Base-by-base conservation (phyloP, 2,113 vertebrate genomes). In the Ahaetulla prasina region DNA sequence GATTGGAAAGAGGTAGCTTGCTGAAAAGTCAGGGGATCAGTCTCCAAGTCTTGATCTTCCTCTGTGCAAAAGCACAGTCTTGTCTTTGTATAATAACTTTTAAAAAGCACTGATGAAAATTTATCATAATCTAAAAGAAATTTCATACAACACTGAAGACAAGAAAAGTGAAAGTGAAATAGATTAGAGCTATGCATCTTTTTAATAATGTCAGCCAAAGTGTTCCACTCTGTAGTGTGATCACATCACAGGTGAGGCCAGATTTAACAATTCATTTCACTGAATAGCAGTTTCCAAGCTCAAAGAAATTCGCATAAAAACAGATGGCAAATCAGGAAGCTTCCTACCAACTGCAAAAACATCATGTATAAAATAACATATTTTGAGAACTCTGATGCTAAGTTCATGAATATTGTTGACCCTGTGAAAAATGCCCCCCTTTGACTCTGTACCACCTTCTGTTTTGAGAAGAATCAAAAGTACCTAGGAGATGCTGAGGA, bases 231-330 rank as follows among this genome's bases (percentile, higher is more conserved):
- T 93, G 91, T 93, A 92, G 89, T 93, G 94, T 94, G 94, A 96
- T 95, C 27, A 87, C 11, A 95, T 89, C 85, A 89, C 25, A 92
- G 94, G 94, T 92, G 93, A 97, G 92, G 93, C 92, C 92, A 97
- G 95, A 97, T 96, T 97, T 96, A 96, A 94, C 96, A 96, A 95
- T 94, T 96, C 96, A 97, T 95, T 97, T 97, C 96, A 96, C 95
- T 92, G 93, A 97, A 94, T 96, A 97, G 95, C 95, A 96, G 93
- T 95, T 95, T 95, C 57, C 85, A 91, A 93, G 94, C 95, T 96
- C 94, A 93, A 89, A 88, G 95, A 94, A 96, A 92, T 95, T 92
- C 94, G 89, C 85, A 60, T 94, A 91, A 95, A 85, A 94, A 30
- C 87, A 96, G 89, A 96, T 49, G 80, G 92, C 85, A 43, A 95